These are phyloP conservation scores for Trissoscelio sp. DNA, from an alignment of 2,888 invertebrate genomes.

Conservation along the genomic window DNA sequence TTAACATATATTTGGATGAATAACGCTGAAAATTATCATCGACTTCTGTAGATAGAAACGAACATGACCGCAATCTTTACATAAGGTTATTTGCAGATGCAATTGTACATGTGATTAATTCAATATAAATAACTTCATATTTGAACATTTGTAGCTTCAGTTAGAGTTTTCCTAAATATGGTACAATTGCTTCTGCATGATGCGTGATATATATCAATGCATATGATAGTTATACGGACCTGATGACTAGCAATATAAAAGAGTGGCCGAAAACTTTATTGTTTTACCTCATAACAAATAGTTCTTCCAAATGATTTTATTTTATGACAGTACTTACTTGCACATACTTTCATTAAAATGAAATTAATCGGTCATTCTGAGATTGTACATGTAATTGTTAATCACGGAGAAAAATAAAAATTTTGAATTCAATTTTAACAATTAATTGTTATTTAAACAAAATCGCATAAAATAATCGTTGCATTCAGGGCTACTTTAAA, in stretches of 20 bases:
- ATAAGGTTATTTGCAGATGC: constrained; percentile 45
- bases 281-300: no score
- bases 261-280: constrained; percentile 26
- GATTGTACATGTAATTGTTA: constrained; percentile 17
- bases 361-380: constrained; percentile 21
- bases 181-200: constrained; percentile 56
- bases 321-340: no score
- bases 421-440: background rate
- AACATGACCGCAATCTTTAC: constrained; percentile 40
- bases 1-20: constrained; percentile 49
- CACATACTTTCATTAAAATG: no score
- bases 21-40: constrained; percentile 46
- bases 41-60: constrained; percentile 53
- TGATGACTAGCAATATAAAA: constrained; percentile 57
- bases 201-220: constrained; percentile 59
- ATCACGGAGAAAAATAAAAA: constrained; percentile 16
- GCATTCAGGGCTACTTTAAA: no score
- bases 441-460: background rate
- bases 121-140: constrained; percentile 1
- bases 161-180: constrained; percentile 6
- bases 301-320: no score
- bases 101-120: constrained; percentile 39
- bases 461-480: background rate
- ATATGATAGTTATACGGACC: constrained; percentile 55
- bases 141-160: constrained; percentile 4